phyloP scores from a whole-genome alignment of 2,113 vertebrate genomes.

The Triplophysa tibetana region DNA sequence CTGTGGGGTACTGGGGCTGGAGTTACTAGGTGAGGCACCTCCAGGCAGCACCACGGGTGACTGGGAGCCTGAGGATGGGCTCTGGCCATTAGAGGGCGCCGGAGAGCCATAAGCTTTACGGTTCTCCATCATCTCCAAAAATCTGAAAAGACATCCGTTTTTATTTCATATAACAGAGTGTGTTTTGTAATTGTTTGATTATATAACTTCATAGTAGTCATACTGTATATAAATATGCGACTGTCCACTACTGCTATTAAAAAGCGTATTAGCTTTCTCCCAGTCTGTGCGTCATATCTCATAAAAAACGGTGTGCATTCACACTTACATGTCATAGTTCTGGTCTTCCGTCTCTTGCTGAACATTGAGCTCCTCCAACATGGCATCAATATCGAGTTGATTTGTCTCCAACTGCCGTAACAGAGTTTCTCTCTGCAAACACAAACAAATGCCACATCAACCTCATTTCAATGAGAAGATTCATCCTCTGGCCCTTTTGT shows the following conservation, averaged over 20 bases:
- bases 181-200: no score
- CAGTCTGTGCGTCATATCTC: no score
- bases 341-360: conserved; percentile 88
- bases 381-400: conserved; percentile 85
- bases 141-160: conserved; percentile 64
- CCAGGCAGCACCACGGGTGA: conserved; percentile 74
- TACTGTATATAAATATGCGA: no score
- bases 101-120: conserved; percentile 72
- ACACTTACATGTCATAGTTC: conserved; percentile 82
- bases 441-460: conserved; percentile 4
- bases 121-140: conserved; percentile 83
- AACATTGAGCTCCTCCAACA: conserved; percentile 82
- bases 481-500: background rate
- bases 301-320: background rate
- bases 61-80: conserved; percentile 82
- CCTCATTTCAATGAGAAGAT: background rate
- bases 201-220: no score
- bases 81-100: conserved; percentile 73
- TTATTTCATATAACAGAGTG: no score
- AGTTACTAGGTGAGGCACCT: conserved; percentile 71
- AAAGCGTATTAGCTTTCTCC: background rate
- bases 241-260: no score
- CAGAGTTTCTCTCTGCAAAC: conserved; percentile 79
- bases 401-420: conserved; percentile 87
- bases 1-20: conserved; percentile 77